phyloP scores from a whole-genome alignment of 2,797 vertebrate species.

The Hyperoplus immaculatus region DNA sequence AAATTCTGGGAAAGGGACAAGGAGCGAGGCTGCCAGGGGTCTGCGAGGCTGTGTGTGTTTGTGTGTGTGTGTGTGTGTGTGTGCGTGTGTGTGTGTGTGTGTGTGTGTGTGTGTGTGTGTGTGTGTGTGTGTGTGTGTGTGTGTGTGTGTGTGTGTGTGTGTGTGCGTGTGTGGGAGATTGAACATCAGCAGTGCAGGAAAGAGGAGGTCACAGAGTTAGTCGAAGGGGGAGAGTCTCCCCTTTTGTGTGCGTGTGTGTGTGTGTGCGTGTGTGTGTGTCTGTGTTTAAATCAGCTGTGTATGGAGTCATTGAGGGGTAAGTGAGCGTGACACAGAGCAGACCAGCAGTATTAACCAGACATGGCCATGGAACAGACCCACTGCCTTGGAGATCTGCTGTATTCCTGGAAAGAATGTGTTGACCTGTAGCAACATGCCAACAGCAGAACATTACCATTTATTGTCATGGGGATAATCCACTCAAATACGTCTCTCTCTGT shows the following conservation, averaged over 20 bases:
- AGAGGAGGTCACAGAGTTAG: slow-evolving; percentile 66
- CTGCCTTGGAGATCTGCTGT: slow-evolving; percentile 50
- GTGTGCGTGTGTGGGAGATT: slow-evolving; percentile 6
- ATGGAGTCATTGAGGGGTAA: slow-evolving; percentile 40
- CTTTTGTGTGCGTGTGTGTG: slow-evolving; percentile 12
- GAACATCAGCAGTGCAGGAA: slow-evolving; percentile 68
- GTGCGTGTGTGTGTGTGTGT: too few relatives aligned
- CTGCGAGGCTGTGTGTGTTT: slow-evolving; percentile 54
- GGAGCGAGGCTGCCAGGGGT: slow-evolving; percentile 65
- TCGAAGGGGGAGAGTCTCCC: slow-evolving; percentile 29
- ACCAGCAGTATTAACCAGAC: slow-evolving; percentile 53
- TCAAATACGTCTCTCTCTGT: too few relatives aligned
- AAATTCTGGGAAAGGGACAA: slow-evolving; percentile 55
- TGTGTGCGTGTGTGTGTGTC: slow-evolving; percentile 7
- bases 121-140: slow-evolving; percentile 51
- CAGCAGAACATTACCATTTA: not conserved
- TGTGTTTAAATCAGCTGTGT: slow-evolving; percentile 48
- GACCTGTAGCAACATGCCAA: slow-evolving; percentile 51
- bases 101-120: not conserved
- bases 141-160: slow-evolving; percentile 16
- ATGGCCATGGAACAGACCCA: slow-evolving; percentile 43
- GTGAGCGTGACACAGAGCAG: slow-evolving; percentile 51
- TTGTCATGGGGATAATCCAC: not conserved
- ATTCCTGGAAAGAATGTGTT: slow-evolving; percentile 70
- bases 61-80: not conserved